Evolutionary conservation across 1,140 invertebrate species (phyloP), one percentile per base, ranked within the genome.

Genomic region (Choristoneura fumiferana): DNA sequence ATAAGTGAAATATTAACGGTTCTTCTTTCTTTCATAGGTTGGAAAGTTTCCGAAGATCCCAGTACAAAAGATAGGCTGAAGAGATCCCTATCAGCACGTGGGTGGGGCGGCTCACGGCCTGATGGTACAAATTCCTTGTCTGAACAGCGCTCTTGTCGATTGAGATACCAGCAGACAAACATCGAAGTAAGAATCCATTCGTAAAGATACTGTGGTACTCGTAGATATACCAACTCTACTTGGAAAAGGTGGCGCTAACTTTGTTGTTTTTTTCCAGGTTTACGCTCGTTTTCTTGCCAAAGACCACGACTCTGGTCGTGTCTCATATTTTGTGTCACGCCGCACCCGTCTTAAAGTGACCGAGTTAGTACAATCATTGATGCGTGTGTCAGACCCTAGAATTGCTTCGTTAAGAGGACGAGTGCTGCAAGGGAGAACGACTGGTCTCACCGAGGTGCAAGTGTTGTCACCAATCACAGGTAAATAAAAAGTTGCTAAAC

Each of bases 401-500:
- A 95, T 98, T 52, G 97, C 97, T 0, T 93, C 92, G 3, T 89
- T 98, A 0, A 93, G 96, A 59, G 94, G 95, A 0, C 92, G 93
- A 14, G 93, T 97, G 8, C 91, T 99, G 14, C 95, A 97, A 79
- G 97, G 98, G 5, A 91, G 95, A n/a, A 93, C 94, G 4, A 94
- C 95, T 45, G 98, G 98, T 1, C 89, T 95, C 13, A 98, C 97
- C 1, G 97, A 98, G 90, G 94, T 99, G 0, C 97, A 99, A 91
- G 95, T 96, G 73, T 77, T 98, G 10, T 98, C 97, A 0, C 96
- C 97, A 0, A 96, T 98, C 22, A 97, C 96, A 2, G 87, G 87
- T 89, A 73, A 58, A 56, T 60, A n/a, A n/a, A n/a, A n/a, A n/a
- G n/a, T n/a, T n/a, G n/a, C n/a, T n/a, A n/a, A n/a, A n/a, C n/a